Conservation (phyloP, 2,113 vertebrate genomes). For the Phyllostomus discolor region DNA sequence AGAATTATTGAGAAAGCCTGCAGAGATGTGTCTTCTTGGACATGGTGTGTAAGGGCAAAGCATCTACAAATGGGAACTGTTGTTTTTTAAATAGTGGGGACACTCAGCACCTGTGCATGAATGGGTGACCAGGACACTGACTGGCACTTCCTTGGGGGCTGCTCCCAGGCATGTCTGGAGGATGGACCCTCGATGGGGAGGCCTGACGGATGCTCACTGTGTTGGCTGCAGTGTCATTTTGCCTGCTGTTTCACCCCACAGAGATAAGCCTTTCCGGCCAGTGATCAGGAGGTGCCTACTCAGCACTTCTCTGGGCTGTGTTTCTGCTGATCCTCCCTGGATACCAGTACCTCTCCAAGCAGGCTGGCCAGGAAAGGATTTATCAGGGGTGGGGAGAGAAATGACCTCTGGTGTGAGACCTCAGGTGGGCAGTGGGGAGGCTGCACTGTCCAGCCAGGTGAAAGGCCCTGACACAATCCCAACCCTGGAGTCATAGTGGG, state of each 20-base stretch:
- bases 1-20: neutral
- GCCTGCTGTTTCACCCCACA: accelerated
- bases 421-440: too few species aligned
- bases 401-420: neutral
- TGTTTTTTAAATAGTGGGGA: neutral
- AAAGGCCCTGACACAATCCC: neutral
- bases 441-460: neutral
- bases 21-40: neutral
- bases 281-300: neutral
- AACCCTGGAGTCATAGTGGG: neutral
- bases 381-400: neutral
- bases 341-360: neutral
- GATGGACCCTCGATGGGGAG: accelerated
- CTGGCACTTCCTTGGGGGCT: neutral
- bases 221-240: neutral
- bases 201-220: accelerated
- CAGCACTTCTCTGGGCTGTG: neutral
- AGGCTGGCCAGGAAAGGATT: neutral
- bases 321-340: neutral
- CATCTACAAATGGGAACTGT: neutral
- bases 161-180: too few species aligned
- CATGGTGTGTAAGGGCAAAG: accelerated
- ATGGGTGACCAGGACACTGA: neutral
- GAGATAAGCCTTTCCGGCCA: neutral
- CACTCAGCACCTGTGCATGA: neutral